phyloP scores from a whole-genome alignment of 2,888 invertebrate genomes.

The Ormyrus thymus region DNA sequence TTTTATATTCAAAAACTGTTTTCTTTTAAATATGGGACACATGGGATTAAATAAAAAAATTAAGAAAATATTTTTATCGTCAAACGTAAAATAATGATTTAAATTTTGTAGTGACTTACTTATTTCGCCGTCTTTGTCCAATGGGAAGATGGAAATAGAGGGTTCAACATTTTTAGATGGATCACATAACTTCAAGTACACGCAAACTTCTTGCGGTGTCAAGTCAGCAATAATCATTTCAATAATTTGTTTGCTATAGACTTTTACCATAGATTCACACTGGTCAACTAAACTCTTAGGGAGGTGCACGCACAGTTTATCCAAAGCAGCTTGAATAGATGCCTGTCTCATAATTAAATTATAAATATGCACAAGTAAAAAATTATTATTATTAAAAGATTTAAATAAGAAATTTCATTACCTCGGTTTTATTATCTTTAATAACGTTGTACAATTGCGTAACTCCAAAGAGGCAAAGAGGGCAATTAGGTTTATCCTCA shows the following conservation, averaged over 20 bases:
- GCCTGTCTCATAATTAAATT: constrained; percentile 75
- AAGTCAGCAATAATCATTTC: constrained; percentile 88
- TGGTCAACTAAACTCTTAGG: constrained; percentile 80
- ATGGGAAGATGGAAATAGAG: constrained; percentile 73
- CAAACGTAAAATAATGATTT: not conserved
- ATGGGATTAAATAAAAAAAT: not conserved
- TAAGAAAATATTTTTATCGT: constrained; percentile 8
- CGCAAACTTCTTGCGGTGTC: constrained; percentile 85
- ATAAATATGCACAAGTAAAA: not conserved
- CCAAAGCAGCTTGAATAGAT: constrained; percentile 82
- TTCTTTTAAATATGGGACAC: no score
- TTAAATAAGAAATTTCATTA: constrained; percentile 28
- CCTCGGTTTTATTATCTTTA: constrained; percentile 84
- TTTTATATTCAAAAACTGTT: no score
- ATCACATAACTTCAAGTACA: constrained; percentile 84
- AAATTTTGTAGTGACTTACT: constrained; percentile 71
- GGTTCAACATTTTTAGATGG: constrained; percentile 63
- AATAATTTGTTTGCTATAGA: constrained; percentile 85
- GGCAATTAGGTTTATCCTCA: constrained; percentile 82
- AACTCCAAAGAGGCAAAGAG: constrained; percentile 89
- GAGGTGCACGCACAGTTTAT: constrained; percentile 83
- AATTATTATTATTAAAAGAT: constrained; percentile 2
- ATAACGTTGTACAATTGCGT: constrained; percentile 85
- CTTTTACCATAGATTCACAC: constrained; percentile 86
- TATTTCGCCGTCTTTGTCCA: constrained; percentile 75